A percentile compares a stretch with the other conserved stretches of the same genome.
Conservation (phyloP, 2,888 invertebrate genomes). For the Flexamia atlantica region DNA sequence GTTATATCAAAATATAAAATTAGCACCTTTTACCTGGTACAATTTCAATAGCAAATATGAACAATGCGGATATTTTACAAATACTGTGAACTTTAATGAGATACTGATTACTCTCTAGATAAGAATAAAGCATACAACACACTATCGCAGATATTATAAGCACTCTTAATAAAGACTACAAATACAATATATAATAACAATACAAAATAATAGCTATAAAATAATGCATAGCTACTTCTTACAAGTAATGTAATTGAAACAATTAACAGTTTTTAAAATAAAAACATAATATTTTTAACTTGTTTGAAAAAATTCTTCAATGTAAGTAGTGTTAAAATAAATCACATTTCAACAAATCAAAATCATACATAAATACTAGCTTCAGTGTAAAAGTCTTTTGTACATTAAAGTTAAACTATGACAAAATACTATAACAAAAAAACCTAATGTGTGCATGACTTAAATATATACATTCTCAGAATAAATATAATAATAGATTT, state of each 20-base stretch:
- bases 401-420: conserved; percentile 2
- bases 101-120: not conserved
- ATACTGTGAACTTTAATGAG: conserved; percentile 14
- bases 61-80: conserved; percentile 22
- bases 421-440: too few species aligned
- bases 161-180: not conserved
- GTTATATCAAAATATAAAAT: conserved; percentile 63
- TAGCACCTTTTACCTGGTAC: conserved; percentile 60
- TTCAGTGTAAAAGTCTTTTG: conserved; percentile 16
- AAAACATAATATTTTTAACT: not conserved
- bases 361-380: conserved; percentile 15
- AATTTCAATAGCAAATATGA: conserved; percentile 27
- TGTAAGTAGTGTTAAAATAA: not conserved
- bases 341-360: not conserved
- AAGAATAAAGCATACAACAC: not conserved
- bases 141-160: conserved; percentile 39
- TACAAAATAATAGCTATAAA: not conserved
- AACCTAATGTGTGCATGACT: too few species aligned
- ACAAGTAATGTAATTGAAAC: not conserved
- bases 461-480: too few species aligned
- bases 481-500: too few species aligned
- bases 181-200: not conserved
- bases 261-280: not conserved
- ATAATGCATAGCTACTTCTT: not conserved
- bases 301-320: not conserved